Conservation (phyloP, 2,888 invertebrate genomes). For the Abrostola triplasia region DNA sequence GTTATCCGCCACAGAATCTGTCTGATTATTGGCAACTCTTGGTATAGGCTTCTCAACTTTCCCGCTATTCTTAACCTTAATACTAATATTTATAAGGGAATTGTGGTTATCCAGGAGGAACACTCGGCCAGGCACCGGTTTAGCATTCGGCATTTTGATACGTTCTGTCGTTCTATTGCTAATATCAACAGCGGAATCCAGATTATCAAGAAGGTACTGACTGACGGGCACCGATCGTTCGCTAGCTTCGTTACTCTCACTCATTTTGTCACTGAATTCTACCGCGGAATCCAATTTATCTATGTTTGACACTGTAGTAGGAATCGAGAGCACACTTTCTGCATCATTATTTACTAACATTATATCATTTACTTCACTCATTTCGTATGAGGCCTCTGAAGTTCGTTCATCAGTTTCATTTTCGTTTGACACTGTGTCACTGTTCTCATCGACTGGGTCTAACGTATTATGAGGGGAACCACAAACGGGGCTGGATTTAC, state of each 20-base stretch:
- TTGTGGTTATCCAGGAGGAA: neutral
- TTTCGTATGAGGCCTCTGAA: neutral
- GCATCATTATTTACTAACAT: neutral
- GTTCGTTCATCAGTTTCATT: neutral
- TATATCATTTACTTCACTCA: neutral
- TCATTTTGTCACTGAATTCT: conserved; percentile 1
- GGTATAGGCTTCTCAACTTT: neutral
- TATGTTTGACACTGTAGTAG: conserved; percentile 7
- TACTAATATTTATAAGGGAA: neutral
- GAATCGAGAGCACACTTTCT: neutral
- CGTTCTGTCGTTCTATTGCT: neutral
- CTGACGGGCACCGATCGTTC: neutral
- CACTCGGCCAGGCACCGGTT: neutral
- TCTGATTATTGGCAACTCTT: neutral
- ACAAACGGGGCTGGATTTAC: neutral
- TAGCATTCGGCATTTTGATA: neutral
- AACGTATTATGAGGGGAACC: too few relatives aligned
- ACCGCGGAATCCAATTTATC: conserved; percentile 26
- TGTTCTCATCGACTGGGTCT: too few relatives aligned
- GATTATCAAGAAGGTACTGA: neutral
- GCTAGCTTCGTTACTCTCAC: neutral
- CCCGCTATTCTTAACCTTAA: neutral
- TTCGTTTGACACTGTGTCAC: too few relatives aligned
- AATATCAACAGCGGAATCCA: neutral
- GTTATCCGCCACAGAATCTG: neutral